Base-by-base conservation (phyloP, 2,113 vertebrate genomes). In the Romanogobio albipinnatus region DNA sequence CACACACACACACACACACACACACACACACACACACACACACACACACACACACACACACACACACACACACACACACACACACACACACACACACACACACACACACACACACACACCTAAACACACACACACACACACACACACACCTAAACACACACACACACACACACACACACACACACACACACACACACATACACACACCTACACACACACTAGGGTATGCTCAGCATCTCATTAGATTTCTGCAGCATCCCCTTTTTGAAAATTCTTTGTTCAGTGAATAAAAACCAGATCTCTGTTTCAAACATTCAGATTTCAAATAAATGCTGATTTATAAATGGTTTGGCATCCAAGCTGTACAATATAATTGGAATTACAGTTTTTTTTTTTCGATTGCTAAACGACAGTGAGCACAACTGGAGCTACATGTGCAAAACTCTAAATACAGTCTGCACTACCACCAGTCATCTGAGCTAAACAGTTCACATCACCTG, bases 91-190 rank as follows among this genome's bases (percentile, higher is more conserved):
- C 39, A 43, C 39, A 43, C 39, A 43, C 39, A 75, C 73, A 71
- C 68, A 75, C 49, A 76, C 71, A 73, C 59, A 62, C 59, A 62
- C 68, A 71, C 39, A 7, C 68, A 68, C 33, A 29, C 29, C 1
- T 29, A 29, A 1, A 29, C 43, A 76, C 71, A 74, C 59, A 29
- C 61, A 62, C 68, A 71, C 19, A 71, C 68, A 68, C 29, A 76
- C 71, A 74, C 59, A 62, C 59, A 62, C 66, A 70, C n/a, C n/a
- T n/a, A n/a, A 9, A 70, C 66, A 66, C 26, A 76, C 70, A 73
- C 59, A 61, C 59, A 62, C 68, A 36, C 29, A 29, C 29, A 62
- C 59, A 62, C 68, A 71, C 39, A 7, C 68, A 68, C 33, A 29
- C 29, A 29, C 43, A 76, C 71, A 74, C 59, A 29, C 61, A 62